Evolutionary conservation across 2,113 vertebrate genomes (phyloP).

Genomic region (Hemichromis elongatus): DNA sequence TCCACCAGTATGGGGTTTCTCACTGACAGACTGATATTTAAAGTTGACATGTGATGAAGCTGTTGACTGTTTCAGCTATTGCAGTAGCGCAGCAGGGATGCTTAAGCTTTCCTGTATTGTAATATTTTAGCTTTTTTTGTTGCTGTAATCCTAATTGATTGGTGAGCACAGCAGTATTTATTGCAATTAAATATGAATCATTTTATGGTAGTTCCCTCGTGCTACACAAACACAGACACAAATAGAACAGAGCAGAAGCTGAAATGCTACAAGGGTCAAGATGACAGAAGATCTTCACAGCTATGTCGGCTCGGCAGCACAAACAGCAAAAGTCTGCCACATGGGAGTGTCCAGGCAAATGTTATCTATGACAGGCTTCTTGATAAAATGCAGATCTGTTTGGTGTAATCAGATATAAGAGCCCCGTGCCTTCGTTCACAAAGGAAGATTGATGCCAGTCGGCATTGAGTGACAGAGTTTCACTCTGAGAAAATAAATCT

Average conservation of each 20-base stretch:
- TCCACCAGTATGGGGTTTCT: slow-evolving; percentile 1
- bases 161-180: not conserved
- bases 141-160: not conserved
- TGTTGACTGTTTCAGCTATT: slow-evolving; percentile 2
- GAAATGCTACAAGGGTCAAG: not conserved
- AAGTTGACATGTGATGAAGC: slow-evolving; percentile 23
- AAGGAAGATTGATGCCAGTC: slow-evolving; percentile 20
- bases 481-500: slow-evolving; percentile 26
- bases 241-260: not conserved
- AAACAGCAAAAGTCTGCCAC: not conserved
- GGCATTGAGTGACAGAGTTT: slow-evolving; percentile 9
- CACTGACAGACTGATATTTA: slow-evolving; percentile 6
- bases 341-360: not conserved
- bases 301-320: not conserved
- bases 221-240: not conserved
- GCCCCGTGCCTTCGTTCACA: not conserved
- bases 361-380: not conserved
- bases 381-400: slow-evolving; percentile 35
- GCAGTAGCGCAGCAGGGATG: not conserved
- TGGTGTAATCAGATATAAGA: slow-evolving; percentile 24
- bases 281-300: not conserved
- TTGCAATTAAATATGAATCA: not conserved
- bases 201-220: not conserved
- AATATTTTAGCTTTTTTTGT: not conserved
- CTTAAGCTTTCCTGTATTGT: not conserved